Conservation (phyloP, 1,140 invertebrate species). For the Mizuhopecten yessoensis region DNA sequence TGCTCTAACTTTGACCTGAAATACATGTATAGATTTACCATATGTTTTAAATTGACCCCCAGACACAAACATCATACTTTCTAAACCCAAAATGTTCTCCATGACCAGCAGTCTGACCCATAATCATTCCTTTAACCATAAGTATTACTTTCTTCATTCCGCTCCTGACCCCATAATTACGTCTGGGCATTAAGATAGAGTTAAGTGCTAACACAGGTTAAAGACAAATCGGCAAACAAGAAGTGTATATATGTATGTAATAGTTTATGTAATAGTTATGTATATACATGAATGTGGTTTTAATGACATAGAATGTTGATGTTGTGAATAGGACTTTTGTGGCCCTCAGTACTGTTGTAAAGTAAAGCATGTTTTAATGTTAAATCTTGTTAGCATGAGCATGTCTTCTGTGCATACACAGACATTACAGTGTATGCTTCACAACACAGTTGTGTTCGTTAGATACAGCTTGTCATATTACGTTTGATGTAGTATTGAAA, state of each 20-base stretch:
- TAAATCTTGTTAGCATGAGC: slow-evolving; percentile 9
- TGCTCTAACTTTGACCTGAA: neutral
- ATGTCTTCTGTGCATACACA: neutral
- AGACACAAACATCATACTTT: neutral
- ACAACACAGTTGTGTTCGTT: neutral
- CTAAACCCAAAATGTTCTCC: too few species aligned
- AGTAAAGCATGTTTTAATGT: slow-evolving; percentile 13
- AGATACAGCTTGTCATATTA: neutral
- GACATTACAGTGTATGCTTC: too few species aligned
- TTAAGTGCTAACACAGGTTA: neutral
- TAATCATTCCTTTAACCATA: too few species aligned
- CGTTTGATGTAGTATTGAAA: too few species aligned
- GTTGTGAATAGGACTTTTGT: neutral
- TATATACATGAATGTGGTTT: too few species aligned
- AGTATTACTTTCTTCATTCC: too few species aligned
- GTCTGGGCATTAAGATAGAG: too few species aligned
- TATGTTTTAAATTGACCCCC: neutral
- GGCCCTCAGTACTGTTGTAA: neutral
- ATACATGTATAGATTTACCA: neutral
- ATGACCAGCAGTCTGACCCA: too few species aligned
- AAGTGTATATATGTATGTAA: too few species aligned
- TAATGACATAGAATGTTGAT: neutral
- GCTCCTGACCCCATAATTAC: too few species aligned
- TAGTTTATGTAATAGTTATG: too few species aligned
- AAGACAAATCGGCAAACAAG: neutral